phyloP scores from a whole-genome alignment of 92 coral and sea anemone genomes.

The Epizoanthus scotinus region DNA sequence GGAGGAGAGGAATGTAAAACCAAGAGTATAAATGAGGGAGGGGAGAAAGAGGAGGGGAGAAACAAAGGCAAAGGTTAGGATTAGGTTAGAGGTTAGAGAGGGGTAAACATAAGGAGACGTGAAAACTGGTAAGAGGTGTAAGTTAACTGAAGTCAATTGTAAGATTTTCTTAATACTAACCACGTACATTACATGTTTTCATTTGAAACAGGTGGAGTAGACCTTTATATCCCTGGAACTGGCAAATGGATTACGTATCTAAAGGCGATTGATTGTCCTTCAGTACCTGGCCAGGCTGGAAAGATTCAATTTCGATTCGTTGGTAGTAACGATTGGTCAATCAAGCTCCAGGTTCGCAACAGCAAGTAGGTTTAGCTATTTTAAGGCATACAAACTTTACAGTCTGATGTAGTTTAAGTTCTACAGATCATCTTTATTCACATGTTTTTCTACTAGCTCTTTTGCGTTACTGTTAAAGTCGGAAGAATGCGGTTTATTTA shows the following conservation, averaged over 20 bases:
- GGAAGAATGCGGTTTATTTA: too few relatives aligned
- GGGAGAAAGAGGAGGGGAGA: background rate
- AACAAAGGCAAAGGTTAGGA: background rate
- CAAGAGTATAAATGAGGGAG: background rate
- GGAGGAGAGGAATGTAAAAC: too few relatives aligned
- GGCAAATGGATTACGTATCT: slow-evolving; percentile 75
- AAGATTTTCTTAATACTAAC: background rate
- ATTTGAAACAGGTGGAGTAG: slow-evolving; percentile 64
- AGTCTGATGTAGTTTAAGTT: too few relatives aligned
- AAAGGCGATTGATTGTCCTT: slow-evolving; percentile 77
- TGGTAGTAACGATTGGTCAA: slow-evolving; percentile 65
- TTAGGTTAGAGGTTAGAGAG: too few relatives aligned
- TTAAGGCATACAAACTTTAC: too few relatives aligned
- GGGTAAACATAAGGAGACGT: background rate
- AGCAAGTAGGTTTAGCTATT: slow-evolving; percentile 63
- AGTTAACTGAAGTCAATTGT: background rate
- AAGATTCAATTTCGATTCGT: slow-evolving; percentile 72
- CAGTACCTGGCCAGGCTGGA: slow-evolving; percentile 60
- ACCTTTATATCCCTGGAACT: slow-evolving; percentile 63
- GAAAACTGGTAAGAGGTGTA: too few relatives aligned
- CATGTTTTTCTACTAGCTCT: background rate
- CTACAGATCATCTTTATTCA: too few relatives aligned
- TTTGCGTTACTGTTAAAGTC: background rate
- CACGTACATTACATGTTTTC: background rate
- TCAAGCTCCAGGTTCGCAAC: slow-evolving; percentile 78